These are phyloP conservation scores for Mayetiola destructor DNA, from an alignment of 2,888 invertebrate genomes.

Conservation along the genomic window DNA sequence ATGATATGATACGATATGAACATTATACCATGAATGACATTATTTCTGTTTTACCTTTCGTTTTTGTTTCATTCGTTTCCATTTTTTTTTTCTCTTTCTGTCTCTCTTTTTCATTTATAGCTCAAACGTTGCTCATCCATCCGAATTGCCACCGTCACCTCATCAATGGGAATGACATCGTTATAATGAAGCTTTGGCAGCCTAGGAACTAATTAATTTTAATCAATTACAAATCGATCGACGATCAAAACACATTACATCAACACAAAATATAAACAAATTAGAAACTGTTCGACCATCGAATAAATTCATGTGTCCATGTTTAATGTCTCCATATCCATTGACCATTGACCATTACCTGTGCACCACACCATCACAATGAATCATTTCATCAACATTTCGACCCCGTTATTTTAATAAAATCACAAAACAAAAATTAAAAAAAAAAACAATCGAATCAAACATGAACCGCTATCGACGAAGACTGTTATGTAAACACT, in stretches of 20 bases:
- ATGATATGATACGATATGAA: too few relatives aligned
- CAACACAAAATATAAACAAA: too few relatives aligned
- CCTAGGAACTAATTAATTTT: conserved; percentile 25
- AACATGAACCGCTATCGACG: too few relatives aligned
- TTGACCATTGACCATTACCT: too few relatives aligned
- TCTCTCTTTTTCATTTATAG: conserved; percentile 44
- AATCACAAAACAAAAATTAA: not conserved
- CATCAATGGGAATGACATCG: conserved; percentile 92
- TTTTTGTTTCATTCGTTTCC: not conserved
- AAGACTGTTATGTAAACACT: too few relatives aligned
- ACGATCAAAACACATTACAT: not conserved
- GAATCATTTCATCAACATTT: too few relatives aligned
- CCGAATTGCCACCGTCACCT: conserved; percentile 94
- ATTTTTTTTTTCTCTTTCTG: not conserved
- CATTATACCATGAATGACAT: too few relatives aligned
- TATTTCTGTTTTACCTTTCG: not conserved
- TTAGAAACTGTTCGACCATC: too few relatives aligned
- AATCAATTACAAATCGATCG: conserved; percentile 15
- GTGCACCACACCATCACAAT: too few relatives aligned
- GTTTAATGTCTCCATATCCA: too few relatives aligned
- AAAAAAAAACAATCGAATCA: not conserved
- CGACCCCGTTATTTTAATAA: not conserved
- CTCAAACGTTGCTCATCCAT: conserved; percentile 93
- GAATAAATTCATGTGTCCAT: too few relatives aligned
- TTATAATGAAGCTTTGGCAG: conserved; percentile 38